Base-by-base conservation (phyloP, 2,888 invertebrate species). In the Meliscaeva auricollis region DNA sequence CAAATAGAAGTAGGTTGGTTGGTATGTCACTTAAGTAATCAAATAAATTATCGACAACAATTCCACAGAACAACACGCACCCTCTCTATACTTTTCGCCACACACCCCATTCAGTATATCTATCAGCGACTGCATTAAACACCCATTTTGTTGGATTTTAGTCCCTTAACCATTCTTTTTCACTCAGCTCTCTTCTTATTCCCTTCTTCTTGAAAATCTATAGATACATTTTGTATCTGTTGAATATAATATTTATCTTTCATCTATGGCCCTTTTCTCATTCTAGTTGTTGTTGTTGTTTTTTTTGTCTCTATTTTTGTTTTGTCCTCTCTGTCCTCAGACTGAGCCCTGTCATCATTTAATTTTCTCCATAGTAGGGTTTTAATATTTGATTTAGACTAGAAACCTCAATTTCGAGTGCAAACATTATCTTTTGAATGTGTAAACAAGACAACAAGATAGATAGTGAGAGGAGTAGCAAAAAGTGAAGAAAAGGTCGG, bases 31-130 rank as follows among this genome's bases (percentile, higher is more conserved):
- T 84, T 79, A 54, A 84, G 75, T 81, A 85, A 85, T 85, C 84
- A 85, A 85, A 85, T 85, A 85, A 85, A 85, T 85, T 85, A 80
- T 79, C 76, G 54, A 54, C 58, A 80, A 85, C 84, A 80, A 85
- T 85, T 85, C 80, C 80, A 85, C 80, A 80, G 75, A 80, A 80
- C 38, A 85, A 85, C 84, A 85, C 84, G 80, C 84, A 85, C 84
- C 84, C 84, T 83, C 74, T 13, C 60, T 26, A 50, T 46, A 13
- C 38, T 11, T 38, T 38, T 22, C 15, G 17, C 15, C 32, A 17
- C 26, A 48, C 68, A 76, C 48, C 35, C 46, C 60, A 54, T 20
- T 9, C 9, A 6, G 20, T 46, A 17, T 46, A 15, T 3, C 17
- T 17, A 46, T 17, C n/a, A n/a, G 11, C n/a, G 58, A 64, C 38